A percentile compares a stretch with the other conserved stretches of the same genome.
Evolutionary conservation across 2,113 vertebrate species (phyloP).

Genomic region (Phaethornis superciliosus): DNA sequence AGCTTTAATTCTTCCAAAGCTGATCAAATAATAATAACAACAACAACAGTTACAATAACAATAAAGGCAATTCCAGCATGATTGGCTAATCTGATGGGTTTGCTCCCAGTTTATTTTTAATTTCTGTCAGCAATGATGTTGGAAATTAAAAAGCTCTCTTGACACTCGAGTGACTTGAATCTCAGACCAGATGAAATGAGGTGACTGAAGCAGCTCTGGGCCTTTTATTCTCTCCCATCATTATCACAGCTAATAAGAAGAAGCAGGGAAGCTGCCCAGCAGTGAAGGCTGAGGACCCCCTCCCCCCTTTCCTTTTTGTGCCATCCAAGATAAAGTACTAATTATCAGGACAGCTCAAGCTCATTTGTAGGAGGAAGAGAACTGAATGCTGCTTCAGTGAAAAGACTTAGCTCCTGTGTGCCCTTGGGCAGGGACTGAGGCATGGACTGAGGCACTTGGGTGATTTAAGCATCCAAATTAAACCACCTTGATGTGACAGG

Average conservation of each 20-base stretch:
- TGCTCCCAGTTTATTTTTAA: constrained; percentile 67
- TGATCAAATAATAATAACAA: constrained; percentile 57
- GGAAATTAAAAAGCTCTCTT: constrained; percentile 70
- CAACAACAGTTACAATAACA: constrained; percentile 39
- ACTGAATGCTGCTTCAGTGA: constrained; percentile 62
- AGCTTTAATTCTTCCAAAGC: constrained; percentile 51
- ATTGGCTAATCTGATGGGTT: constrained; percentile 64
- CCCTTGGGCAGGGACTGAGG: constrained; percentile 53
- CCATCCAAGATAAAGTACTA: constrained; percentile 64
- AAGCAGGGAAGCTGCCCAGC: constrained; percentile 35
- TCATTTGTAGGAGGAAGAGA: constrained; percentile 67
- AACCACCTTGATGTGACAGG: constrained; percentile 47
- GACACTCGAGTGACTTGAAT: constrained; percentile 51
- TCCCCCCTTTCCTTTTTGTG: constrained; percentile 23
- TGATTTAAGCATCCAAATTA: constrained; percentile 54
- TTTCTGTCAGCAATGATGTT: constrained; percentile 66
- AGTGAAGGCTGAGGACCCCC: constrained; percentile 12
- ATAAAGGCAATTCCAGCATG: constrained; percentile 53
- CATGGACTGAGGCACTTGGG: constrained; percentile 31
- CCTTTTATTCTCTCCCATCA: constrained; percentile 65
- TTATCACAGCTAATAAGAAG: constrained; percentile 63
- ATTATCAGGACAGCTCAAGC: constrained; percentile 73
- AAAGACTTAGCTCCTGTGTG: constrained; percentile 40
- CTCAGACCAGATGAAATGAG: constrained; percentile 65
- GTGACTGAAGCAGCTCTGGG: constrained; percentile 66